These are phyloP conservation scores for Urophycis tenuis DNA, from an alignment of 2,797 vertebrate genomes.

Conservation along the genomic window DNA sequence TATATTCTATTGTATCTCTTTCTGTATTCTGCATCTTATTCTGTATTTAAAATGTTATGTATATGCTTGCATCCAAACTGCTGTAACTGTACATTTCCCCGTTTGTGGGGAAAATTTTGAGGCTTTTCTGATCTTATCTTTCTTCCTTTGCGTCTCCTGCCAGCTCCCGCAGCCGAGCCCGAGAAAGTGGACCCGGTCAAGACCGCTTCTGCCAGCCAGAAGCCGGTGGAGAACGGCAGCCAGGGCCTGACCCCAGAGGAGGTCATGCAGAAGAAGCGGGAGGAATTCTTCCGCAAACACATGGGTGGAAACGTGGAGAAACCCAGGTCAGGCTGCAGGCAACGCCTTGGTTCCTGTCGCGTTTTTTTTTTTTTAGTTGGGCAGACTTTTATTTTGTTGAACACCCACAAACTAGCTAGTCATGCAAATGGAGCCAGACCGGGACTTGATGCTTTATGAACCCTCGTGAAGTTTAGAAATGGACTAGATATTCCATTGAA, in stretches of 20 bases:
- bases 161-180: conserved; percentile 69
- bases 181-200: conserved; percentile 64
- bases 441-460: not conserved
- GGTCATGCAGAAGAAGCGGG: conserved; percentile 80
- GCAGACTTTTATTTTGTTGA: not conserved
- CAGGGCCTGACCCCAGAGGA: conserved; percentile 80
- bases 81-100: too few relatives aligned
- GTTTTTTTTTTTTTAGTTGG: not conserved
- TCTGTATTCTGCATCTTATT: too few relatives aligned
- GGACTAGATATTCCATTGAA: not conserved
- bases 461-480: not conserved
- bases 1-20: too few relatives aligned
- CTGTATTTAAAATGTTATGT: too few relatives aligned
- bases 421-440: not conserved
- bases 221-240: conserved; percentile 69
- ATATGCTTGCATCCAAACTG: too few relatives aligned
- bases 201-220: conserved; percentile 48
- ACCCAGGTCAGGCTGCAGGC: conserved; percentile 59
- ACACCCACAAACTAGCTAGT: too few relatives aligned
- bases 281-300: conserved; percentile 84
- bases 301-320: conserved; percentile 72
- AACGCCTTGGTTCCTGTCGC: not conserved
- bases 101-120: too few relatives aligned
- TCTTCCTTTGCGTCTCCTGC: not conserved
- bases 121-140: too few relatives aligned